Evolutionary conservation across 2,797 vertebrate species (phyloP).

Genomic region (Gallirallus australis): DNA sequence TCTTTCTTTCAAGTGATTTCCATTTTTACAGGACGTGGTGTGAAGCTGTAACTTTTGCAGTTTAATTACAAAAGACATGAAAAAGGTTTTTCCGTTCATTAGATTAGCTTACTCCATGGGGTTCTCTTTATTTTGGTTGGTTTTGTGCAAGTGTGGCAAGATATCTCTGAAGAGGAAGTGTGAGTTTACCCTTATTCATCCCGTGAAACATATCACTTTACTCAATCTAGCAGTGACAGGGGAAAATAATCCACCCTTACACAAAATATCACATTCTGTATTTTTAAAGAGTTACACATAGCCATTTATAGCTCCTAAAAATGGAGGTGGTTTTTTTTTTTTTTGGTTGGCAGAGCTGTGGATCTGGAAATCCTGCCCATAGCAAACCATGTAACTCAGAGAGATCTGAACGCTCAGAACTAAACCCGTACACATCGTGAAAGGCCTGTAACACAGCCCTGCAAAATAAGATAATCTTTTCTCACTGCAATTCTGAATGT

Average conservation of each 20-base stretch:
- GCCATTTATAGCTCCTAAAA: neutral
- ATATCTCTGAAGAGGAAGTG: neutral
- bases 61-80: neutral
- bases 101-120: neutral
- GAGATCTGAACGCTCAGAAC: neutral
- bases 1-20: neutral
- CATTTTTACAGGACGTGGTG: neutral
- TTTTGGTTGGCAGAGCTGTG: neutral
- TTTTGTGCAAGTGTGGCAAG: neutral
- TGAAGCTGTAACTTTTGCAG: neutral
- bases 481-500: neutral
- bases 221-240: neutral
- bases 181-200: neutral
- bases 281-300: neutral
- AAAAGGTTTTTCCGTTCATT: neutral
- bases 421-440: neutral
- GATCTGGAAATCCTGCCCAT: constrained; percentile 10
- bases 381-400: neutral
- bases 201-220: neutral
- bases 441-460: neutral
- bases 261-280: neutral
- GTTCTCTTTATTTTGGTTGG: neutral
- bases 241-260: neutral
- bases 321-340: too few relatives aligned
- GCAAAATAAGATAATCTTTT: neutral